phyloP scores from a whole-genome alignment of 2,797 vertebrate species.

The Neoniphon sammara region DNA sequence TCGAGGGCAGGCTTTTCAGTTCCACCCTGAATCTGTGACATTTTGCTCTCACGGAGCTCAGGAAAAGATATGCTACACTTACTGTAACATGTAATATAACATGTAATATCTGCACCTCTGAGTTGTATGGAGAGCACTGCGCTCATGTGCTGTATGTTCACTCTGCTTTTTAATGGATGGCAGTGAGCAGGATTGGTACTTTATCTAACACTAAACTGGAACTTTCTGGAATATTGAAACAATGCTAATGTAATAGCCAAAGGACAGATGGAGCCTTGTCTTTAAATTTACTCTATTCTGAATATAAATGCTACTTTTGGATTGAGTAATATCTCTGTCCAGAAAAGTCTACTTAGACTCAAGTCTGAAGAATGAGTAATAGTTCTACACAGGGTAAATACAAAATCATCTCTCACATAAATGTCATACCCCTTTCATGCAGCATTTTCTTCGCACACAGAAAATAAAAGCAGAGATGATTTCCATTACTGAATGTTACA shows the following conservation, averaged over 20 bases:
- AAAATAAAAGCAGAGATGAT: slow-evolving; percentile 55
- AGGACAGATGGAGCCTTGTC: slow-evolving; percentile 36
- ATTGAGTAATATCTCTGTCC: slow-evolving; percentile 57
- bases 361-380: slow-evolving; percentile 48
- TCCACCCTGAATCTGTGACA: slow-evolving; percentile 44
- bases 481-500: slow-evolving; percentile 70
- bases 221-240: slow-evolving; percentile 17
- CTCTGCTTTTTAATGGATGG: slow-evolving; percentile 55
- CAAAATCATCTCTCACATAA: slow-evolving; percentile 51
- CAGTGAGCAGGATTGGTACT: slow-evolving; percentile 50
- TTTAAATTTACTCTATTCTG: slow-evolving; percentile 58
- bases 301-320: slow-evolving; percentile 50
- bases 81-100: too few relatives aligned
- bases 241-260: slow-evolving; percentile 38
- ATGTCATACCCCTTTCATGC: slow-evolving; percentile 32
- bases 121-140: slow-evolving; percentile 46
- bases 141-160: slow-evolving; percentile 48
- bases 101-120: slow-evolving; percentile 55
- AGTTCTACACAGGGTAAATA: slow-evolving; percentile 54
- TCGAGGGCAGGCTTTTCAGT: neutral
- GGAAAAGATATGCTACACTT: slow-evolving; percentile 62
- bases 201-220: slow-evolving; percentile 28
- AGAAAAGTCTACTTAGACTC: slow-evolving; percentile 29
- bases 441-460: slow-evolving; percentile 56
- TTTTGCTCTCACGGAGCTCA: slow-evolving; percentile 65